A percentile compares a stretch with the other conserved stretches of the same genome.
Evolutionary conservation across 2,113 vertebrate genomes (phyloP).

Genomic region (Gobius niger): DNA sequence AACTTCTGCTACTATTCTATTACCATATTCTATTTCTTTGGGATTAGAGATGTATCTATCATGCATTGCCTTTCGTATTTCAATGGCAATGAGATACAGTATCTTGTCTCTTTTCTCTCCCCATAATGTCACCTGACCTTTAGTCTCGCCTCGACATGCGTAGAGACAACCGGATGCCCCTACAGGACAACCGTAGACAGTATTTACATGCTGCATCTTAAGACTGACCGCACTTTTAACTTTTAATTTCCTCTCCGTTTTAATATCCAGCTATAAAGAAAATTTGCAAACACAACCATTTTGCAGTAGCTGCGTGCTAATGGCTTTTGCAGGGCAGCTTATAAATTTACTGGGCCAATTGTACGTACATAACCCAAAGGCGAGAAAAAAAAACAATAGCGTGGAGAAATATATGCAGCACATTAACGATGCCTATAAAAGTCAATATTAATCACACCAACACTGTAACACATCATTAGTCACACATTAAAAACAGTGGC

Average conservation of each 20-base stretch:
- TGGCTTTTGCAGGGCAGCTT: conserved; percentile 2
- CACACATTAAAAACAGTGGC: conserved; percentile 11
- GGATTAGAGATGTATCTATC: no score
- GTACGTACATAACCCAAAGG: conserved; percentile 11
- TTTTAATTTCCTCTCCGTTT: neutral
- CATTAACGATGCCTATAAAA: conserved; percentile 13
- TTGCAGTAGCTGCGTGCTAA: neutral
- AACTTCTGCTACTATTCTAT: no score
- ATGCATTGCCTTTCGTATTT: no score
- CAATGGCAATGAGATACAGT: no score
- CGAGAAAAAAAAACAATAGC: conserved; percentile 1
- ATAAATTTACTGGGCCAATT: conserved; percentile 9
- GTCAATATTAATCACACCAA: conserved; percentile 14
- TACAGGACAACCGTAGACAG: neutral
- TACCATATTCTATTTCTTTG: no score
- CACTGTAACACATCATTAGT: conserved; percentile 12
- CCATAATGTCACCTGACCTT: no score
- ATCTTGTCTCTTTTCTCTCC: no score
- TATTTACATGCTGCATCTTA: neutral
- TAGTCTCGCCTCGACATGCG: no score
- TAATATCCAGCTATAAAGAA: neutral
- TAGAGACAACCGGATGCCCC: neutral
- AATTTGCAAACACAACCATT: conserved; percentile 3
- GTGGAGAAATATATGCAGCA: conserved; percentile 3
- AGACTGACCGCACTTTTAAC: neutral